Percentiles rank a stretch among this genome's conserved stretches.
Evolutionary conservation across 2,888 invertebrate species (phyloP).

Genomic region (Stenolophus ochropezus): DNA sequence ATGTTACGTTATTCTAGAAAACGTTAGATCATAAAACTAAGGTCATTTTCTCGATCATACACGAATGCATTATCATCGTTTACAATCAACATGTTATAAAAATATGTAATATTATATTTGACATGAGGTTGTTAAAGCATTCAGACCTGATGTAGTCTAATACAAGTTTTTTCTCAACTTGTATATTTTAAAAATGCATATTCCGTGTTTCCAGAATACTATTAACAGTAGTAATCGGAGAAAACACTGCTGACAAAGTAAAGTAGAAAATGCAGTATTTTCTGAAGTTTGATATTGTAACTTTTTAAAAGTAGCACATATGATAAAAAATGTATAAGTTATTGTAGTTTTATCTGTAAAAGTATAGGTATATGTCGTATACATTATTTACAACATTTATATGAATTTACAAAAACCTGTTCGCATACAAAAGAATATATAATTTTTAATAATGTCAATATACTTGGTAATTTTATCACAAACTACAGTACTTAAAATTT

Average conservation of each 20-base stretch:
- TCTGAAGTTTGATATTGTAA: not conserved
- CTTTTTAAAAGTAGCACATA: not conserved
- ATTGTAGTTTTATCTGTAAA: not conserved
- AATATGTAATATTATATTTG: too few species aligned
- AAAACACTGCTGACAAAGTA: not conserved
- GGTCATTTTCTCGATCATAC: constrained; percentile 2
- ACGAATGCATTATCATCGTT: not conserved
- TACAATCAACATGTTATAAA: too few species aligned
- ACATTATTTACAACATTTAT: too few species aligned
- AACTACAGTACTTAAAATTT: too few species aligned
- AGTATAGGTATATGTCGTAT: not conserved
- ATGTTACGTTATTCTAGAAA: constrained; percentile 18
- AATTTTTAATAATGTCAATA: too few species aligned
- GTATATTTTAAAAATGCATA: constrained; percentile 10
- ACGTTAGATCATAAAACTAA: not conserved
- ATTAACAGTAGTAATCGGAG: not conserved
- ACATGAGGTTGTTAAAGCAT: too few species aligned
- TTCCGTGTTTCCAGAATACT: not conserved
- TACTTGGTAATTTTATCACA: too few species aligned
- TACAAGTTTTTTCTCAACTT: not conserved
- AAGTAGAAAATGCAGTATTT: not conserved
- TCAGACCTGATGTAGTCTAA: too few species aligned
- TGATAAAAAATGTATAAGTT: not conserved
- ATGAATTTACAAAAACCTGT: too few species aligned
- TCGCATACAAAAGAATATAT: too few species aligned